Percentiles rank a stretch among this genome's conserved stretches.
Conservation (phyloP, 1,140 invertebrate genomes). For the Psix sp. region DNA sequence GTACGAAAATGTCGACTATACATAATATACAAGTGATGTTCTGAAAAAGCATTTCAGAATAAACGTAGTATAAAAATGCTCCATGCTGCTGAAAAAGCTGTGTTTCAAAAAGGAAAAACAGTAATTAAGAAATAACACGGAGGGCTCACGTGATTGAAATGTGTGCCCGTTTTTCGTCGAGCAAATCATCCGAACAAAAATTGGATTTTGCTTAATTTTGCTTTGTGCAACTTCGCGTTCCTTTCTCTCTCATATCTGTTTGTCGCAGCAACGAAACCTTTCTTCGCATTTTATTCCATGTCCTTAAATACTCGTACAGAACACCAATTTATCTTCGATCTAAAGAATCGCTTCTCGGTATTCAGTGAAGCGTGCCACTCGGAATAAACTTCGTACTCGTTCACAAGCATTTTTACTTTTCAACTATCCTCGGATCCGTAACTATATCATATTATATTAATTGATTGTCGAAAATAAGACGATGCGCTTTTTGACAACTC, state of each 20-base stretch:
- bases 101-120: background rate
- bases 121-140: constrained; percentile 12
- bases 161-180: constrained; percentile 2
- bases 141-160: constrained; percentile 2
- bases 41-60: too few relatives aligned
- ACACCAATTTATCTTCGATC: constrained; percentile 42
- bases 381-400: constrained; percentile 31
- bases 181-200: constrained; percentile 3
- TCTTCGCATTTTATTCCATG: constrained; percentile 26
- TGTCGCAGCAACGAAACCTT: constrained; percentile 1
- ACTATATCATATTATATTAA: constrained; percentile 29
- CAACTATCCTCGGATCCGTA: background rate
- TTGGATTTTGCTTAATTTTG: constrained; percentile 22
- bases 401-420: background rate
- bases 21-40: too few relatives aligned
- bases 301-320: constrained; percentile 31
- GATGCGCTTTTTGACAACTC: constrained; percentile 60
- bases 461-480: constrained; percentile 21
- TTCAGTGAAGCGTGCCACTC: constrained; percentile 36
- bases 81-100: background rate
- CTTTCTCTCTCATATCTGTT: constrained; percentile 20
- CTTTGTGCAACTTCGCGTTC: constrained; percentile 5
- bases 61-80: too few relatives aligned
- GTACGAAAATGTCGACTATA: too few relatives aligned
- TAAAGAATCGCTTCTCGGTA: constrained; percentile 42